phyloP scores from a whole-genome alignment of 1,140 invertebrate genomes.

The Catajapyx aquilonaris region DNA sequence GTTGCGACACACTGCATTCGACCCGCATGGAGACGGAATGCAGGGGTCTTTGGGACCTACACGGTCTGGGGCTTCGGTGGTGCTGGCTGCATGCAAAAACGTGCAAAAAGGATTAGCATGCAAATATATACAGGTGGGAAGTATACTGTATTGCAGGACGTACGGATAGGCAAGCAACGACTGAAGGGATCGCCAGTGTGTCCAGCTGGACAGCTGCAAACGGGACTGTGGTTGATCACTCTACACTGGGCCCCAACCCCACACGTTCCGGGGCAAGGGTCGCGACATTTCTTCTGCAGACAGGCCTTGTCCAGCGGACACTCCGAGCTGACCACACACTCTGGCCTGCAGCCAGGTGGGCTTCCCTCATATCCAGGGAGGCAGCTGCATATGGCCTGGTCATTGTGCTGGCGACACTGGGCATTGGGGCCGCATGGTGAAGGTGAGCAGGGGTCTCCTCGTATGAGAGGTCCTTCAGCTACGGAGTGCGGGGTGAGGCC shows the following conservation, averaged over 20 bases:
- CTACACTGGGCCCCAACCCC: slow-evolving; percentile 28
- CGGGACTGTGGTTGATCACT: slow-evolving; percentile 31
- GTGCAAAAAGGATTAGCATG: not conserved
- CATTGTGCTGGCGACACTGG: slow-evolving; percentile 13
- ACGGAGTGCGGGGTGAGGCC: too few relatives aligned
- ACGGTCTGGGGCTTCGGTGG: slow-evolving; percentile 10
- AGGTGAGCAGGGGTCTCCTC: slow-evolving; percentile 32
- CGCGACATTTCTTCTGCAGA: slow-evolving; percentile 14
- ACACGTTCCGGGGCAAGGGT: slow-evolving; percentile 14
- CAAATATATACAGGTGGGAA: not conserved
- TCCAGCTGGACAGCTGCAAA: slow-evolving; percentile 26
- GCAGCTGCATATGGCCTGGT: slow-evolving; percentile 16
- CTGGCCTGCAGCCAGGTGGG: slow-evolving; percentile 12
- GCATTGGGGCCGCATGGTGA: slow-evolving; percentile 31
- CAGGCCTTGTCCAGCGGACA: slow-evolving; percentile 17
- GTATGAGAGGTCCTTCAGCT: too few relatives aligned
- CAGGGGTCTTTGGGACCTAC: slow-evolving; percentile 35
- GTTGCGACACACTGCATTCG: slow-evolving; percentile 30
- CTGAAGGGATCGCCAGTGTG: slow-evolving; percentile 25
- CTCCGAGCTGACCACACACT: slow-evolving; percentile 12
- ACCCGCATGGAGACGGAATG: slow-evolving; percentile 27
- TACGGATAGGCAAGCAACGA: slow-evolving; percentile 21
- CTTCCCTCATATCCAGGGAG: slow-evolving; percentile 14
- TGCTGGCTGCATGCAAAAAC: slow-evolving; percentile 15
- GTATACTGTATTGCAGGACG: slow-evolving; percentile 10